These are phyloP conservation scores for Ormyrus pomaceus DNA, from an alignment of 2,888 invertebrate genomes.

Conservation along the genomic window DNA sequence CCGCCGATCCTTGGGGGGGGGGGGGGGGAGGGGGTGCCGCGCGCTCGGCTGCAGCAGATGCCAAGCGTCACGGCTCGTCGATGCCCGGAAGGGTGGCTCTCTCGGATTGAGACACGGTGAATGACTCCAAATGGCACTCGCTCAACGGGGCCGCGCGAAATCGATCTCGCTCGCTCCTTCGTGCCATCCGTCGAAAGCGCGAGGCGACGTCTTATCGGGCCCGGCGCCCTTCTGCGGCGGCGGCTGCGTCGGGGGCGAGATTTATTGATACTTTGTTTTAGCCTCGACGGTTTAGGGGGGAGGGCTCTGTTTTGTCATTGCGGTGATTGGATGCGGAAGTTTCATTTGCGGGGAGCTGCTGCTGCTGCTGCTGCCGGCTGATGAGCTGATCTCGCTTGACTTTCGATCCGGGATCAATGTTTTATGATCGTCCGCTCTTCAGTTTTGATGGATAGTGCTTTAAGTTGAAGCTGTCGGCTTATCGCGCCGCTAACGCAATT, in stretches of 20 bases:
- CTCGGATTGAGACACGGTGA: constrained; percentile 74
- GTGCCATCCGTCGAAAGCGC: constrained; percentile 29
- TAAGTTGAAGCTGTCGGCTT: too few relatives aligned
- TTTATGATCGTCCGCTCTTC: too few relatives aligned
- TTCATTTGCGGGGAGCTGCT: constrained; percentile 14
- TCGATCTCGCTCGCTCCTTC: constrained; percentile 37
- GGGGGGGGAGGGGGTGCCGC: background rate
- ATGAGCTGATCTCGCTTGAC: too few relatives aligned
- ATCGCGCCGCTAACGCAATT: too few relatives aligned
- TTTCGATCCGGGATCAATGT: too few relatives aligned
- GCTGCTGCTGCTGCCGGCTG: too few relatives aligned
- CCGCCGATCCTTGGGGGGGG: background rate
- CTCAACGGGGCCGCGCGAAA: constrained; percentile 54
- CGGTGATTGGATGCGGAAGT: constrained; percentile 13
- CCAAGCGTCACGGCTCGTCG: constrained; percentile 75
- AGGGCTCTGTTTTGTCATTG: background rate
- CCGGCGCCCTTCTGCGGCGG: background rate
- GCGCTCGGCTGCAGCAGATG: constrained; percentile 69
- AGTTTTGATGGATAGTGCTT: too few relatives aligned
- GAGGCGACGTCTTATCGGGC: constrained; percentile 36
- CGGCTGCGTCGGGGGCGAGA: background rate
- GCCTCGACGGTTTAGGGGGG: background rate
- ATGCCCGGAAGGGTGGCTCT: constrained; percentile 69
- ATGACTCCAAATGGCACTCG: constrained; percentile 74
- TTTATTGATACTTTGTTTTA: constrained; percentile 33